Conservation (phyloP, 2,113 vertebrate species). For the Proterorhinus semilunaris region DNA sequence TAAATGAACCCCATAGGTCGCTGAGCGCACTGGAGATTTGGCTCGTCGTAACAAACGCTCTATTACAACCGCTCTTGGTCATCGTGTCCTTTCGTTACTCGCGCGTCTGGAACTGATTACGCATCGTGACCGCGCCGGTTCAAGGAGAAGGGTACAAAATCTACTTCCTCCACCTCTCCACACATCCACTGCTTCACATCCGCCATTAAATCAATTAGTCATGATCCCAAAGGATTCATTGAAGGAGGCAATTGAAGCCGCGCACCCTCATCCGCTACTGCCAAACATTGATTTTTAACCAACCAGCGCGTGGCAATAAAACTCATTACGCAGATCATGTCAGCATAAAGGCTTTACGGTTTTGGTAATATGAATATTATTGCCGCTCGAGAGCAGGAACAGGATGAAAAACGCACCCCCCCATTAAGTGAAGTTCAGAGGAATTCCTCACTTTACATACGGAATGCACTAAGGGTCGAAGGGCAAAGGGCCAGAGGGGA, state of each 20-base stretch:
- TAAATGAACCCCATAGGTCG: not conserved
- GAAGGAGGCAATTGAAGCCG: conserved; percentile 23
- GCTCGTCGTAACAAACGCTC: not conserved
- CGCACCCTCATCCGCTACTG: conserved; percentile 15
- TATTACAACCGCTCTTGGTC: not conserved
- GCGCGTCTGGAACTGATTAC: conserved; percentile 7
- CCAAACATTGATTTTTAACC: conserved; percentile 30
- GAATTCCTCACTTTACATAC: conserved; percentile 83
- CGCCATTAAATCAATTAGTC: conserved; percentile 62
- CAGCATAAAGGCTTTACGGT: conserved; percentile 10
- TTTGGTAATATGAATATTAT: conserved; percentile 23
- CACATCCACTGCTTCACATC: conserved; percentile 32
- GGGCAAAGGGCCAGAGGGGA: conserved; percentile 87
- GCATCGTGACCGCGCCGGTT: conserved; percentile 2
- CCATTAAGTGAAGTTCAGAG: conserved; percentile 79
- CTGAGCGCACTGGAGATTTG: not conserved
- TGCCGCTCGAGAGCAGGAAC: conserved; percentile 37
- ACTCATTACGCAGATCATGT: conserved; percentile 39
- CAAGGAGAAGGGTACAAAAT: conserved; percentile 13
- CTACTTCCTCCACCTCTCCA: conserved; percentile 35
- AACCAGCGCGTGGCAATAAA: conserved; percentile 33
- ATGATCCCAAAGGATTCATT: conserved; percentile 49
- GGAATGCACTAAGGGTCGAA: conserved; percentile 86
- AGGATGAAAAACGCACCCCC: conserved; percentile 52
- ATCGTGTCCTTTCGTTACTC: not conserved